phyloP scores from a whole-genome alignment of 2,113 vertebrate species.

The Ptilorrhoa leucosticta region DNA sequence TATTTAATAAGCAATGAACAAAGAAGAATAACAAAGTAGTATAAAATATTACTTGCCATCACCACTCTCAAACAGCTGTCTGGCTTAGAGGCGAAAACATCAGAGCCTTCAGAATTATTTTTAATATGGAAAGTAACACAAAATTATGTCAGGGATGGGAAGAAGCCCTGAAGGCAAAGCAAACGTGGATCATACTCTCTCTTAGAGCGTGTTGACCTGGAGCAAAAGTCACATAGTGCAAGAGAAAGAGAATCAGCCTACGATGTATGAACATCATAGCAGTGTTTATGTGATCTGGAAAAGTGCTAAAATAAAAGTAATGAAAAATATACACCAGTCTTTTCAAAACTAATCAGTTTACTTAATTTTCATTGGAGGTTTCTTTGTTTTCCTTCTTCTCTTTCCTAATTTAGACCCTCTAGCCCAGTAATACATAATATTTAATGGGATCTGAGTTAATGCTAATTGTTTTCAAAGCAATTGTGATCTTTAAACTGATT shows the following conservation, averaged over 20 bases:
- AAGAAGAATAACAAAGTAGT: background rate
- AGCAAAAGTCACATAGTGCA: background rate
- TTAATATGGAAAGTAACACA: background rate
- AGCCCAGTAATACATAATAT: background rate
- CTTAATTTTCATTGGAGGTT: background rate
- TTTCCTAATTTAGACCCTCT: background rate
- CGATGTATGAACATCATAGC: background rate
- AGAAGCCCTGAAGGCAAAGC: background rate
- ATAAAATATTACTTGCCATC: background rate
- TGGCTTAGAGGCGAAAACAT: background rate
- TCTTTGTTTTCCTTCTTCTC: background rate
- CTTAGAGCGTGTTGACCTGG: background rate
- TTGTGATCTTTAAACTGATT: conserved; percentile 33
- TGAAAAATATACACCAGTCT: background rate
- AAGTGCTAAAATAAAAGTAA: background rate
- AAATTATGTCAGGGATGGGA: background rate
- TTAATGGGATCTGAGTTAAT: background rate
- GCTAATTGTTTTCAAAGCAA: conserved; percentile 23
- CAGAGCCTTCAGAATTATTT: background rate
- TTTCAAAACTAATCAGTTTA: background rate
- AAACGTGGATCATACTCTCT: background rate
- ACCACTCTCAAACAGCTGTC: background rate
- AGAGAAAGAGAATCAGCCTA: background rate
- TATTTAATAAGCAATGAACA: background rate
- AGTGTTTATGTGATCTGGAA: background rate